Evolutionary conservation across 2,888 invertebrate genomes (phyloP), one percentile per base, ranked within the genome.

Genomic region (Galeopsomyia nigrocyanea): DNA sequence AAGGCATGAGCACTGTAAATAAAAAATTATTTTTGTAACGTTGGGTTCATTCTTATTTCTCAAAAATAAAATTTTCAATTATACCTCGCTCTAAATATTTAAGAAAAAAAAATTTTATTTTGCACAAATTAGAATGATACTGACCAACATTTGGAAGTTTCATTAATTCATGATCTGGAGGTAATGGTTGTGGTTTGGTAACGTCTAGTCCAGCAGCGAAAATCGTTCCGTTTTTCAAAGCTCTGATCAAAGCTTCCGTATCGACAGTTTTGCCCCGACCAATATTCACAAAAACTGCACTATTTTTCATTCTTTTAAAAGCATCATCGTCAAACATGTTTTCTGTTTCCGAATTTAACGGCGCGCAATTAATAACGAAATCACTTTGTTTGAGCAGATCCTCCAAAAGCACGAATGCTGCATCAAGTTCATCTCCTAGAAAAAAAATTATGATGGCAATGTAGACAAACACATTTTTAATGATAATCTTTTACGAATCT

Each of bases 191-290:
- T 0, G 98, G 97, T 0, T 92, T 91, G 81, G 94, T 94, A 3
- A 98, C 98, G 84, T 98, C 98, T 2, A 98, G 88, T 0, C 97
- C 98, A 1, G 97, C 98, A 0, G 94, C 94, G 82, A 92, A 93
- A 75, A 98, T 97, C 76, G 90, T 88, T 1, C 91, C 91, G 51
- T 88, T 89, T 80, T 91, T 91, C 62, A 98, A 87, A 0, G 97
- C 97, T 63, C 90, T 89, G 68, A 93, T 90, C 31, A 98, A 87
- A 73, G 93, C 96, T 0, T 93, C 91, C 81, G 97, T 96, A 77
- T 96, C 92, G 0, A 95, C 89, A n/a, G 94, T 87, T 86, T 90
- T 92, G 83, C 94, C 94, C 79, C 93, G 88, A 58, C 92, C 92
- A 62, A 94, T 90, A 81, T 96, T 96, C 1, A 96, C 89, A 53